Evolutionary conservation across 2,113 vertebrate species (phyloP).

Genomic region (Illadopsis cleaveri): DNA sequence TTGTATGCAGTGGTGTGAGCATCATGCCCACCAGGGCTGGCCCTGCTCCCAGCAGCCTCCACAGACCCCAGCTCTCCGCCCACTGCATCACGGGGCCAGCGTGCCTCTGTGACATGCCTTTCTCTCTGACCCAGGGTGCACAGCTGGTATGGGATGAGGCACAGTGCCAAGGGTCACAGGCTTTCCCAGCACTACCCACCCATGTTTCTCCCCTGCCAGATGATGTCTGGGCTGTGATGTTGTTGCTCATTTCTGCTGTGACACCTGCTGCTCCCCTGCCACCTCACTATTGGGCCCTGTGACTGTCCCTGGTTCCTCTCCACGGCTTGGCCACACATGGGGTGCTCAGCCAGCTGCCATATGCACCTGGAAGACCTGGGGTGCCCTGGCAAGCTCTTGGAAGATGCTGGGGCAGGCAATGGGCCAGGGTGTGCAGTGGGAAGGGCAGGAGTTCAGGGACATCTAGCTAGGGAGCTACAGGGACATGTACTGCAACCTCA

Average conservation of each 20-base stretch:
- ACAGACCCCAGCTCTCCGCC: accelerated
- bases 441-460: neutral
- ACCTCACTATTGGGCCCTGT: accelerated
- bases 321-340: accelerated
- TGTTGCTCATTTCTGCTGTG: neutral
- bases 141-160: neutral
- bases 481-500: slow-evolving; percentile 13
- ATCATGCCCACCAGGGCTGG: accelerated
- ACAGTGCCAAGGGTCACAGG: accelerated
- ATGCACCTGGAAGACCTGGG: neutral
- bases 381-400: neutral
- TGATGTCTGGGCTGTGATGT: accelerated
- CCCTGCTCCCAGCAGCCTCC: neutral
- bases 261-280: accelerated
- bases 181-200: neutral
- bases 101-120: accelerated
- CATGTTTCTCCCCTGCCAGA: neutral
- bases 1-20: neutral
- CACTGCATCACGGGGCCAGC: accelerated
- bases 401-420: neutral
- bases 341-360: neutral
- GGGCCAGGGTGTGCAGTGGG: neutral
- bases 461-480: neutral
- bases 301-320: neutral
- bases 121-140: neutral